Evolutionary conservation across 2,797 vertebrate species (phyloP).

Genomic region (Ceryle rudis): DNA sequence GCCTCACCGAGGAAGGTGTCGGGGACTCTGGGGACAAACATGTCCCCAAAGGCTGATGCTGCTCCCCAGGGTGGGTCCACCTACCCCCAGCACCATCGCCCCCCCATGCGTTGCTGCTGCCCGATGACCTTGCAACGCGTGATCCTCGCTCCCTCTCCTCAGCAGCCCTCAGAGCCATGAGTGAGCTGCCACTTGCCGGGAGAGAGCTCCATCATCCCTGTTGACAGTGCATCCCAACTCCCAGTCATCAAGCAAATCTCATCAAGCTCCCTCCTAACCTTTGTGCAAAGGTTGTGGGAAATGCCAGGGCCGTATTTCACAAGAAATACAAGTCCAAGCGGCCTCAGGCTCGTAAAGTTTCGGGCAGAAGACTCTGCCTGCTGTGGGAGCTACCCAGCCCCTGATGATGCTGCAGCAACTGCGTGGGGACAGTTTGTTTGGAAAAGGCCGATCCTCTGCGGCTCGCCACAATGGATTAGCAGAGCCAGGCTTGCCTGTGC

Average conservation of each 20-base stretch:
- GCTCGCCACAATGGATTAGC: not conserved
- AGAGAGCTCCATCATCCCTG: not conserved
- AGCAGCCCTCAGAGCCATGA: not conserved
- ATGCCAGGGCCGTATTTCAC: constrained; percentile 60
- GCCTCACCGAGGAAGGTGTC: fast-evolving
- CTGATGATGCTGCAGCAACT: fast-evolving
- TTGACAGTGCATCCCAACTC: not conserved
- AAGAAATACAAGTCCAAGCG: fast-evolving
- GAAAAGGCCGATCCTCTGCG: not conserved
- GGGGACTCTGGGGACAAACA: fast-evolving
- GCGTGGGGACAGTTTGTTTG: fast-evolving
- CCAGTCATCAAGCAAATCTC: constrained; percentile 2
- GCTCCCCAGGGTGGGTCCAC: not conserved
- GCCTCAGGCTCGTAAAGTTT: not conserved
- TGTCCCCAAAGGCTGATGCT: not conserved
- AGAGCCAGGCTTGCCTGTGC: not conserved
- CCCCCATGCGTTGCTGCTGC: not conserved
- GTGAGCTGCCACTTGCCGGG: fast-evolving
- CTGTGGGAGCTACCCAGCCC: not conserved
- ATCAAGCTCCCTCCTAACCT: constrained; percentile 36
- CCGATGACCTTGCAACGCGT: not conserved
- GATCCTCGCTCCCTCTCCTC: not conserved
- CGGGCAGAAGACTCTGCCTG: not conserved
- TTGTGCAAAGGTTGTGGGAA: constrained; percentile 55
- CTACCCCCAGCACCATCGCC: not conserved